These are phyloP conservation scores for Zonitis immaculata DNA, from an alignment of 2,888 invertebrate species.

Conservation along the genomic window DNA sequence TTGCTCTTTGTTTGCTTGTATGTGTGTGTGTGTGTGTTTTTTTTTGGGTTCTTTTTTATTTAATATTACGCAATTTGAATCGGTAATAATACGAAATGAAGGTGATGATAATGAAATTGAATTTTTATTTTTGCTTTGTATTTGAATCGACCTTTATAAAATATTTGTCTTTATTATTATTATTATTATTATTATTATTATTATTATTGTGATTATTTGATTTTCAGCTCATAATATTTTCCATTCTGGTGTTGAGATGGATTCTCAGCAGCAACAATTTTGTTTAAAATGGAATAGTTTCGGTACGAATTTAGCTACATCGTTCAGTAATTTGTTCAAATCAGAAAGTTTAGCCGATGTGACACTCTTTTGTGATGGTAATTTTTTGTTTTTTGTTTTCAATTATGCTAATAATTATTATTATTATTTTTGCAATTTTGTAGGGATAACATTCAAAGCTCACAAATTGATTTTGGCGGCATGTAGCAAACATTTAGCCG, in stretches of 20 bases:
- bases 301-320: constrained; percentile 87
- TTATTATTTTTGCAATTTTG: constrained; percentile 33
- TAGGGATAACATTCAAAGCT: constrained; percentile 87
- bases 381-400: neutral
- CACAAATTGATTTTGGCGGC: constrained; percentile 89
- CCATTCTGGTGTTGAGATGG: constrained; percentile 77
- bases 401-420: neutral
- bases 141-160: neutral
- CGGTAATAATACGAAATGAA: neutral
- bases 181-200: constrained; percentile 33
- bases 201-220: too few relatives aligned
- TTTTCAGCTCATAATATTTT: constrained; percentile 61
- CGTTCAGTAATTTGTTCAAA: constrained; percentile 89
- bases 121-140: too few relatives aligned
- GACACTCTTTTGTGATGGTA: constrained; percentile 90
- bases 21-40: too few relatives aligned
- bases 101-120: neutral
- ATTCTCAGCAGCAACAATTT: constrained; percentile 86
- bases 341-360: constrained; percentile 90
- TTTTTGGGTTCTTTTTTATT: too few relatives aligned
- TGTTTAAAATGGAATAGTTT: constrained; percentile 96
- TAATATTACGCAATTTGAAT: neutral
- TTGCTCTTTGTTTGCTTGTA: too few relatives aligned
- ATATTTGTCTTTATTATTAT: constrained; percentile 2
- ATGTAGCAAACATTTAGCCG: constrained; percentile 90